phyloP scores from a whole-genome alignment of 2,888 invertebrate species.

The Synanthedon tipuliformis region DNA sequence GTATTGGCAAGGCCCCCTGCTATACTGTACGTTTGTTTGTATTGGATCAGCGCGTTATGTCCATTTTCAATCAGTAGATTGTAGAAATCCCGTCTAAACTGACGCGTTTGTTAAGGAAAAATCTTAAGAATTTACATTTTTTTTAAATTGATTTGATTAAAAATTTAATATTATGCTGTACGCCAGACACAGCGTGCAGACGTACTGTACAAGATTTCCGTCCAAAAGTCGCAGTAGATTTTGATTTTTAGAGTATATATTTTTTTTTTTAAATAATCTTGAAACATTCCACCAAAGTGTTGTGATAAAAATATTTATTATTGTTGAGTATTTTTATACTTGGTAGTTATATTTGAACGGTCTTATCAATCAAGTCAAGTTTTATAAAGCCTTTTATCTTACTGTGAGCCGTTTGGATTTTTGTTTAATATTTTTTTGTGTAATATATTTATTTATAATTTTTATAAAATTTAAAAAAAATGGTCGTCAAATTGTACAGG shows the following conservation, averaged over 20 bases:
- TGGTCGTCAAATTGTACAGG: conserved; percentile 47
- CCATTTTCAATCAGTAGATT: conserved; percentile 27
- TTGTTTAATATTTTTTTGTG: conserved; percentile 15
- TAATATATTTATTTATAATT: conserved; percentile 13
- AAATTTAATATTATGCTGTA: conserved; percentile 48
- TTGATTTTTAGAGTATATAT: conserved; percentile 10
- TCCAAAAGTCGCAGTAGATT: conserved; percentile 27
- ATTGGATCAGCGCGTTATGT: conserved; percentile 17
- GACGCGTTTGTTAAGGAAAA: conserved; percentile 13
- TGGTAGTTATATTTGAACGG: no score
- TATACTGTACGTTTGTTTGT: conserved; percentile 25
- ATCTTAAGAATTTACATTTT: no score
- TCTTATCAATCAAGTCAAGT: no score
- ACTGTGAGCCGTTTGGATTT: conserved; percentile 4
- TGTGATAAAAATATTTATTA: conserved; percentile 25
- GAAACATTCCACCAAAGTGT: conserved; percentile 41
- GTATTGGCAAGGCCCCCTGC: conserved; percentile 33
- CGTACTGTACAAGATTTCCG: conserved; percentile 39
- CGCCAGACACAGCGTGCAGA: conserved; percentile 38
- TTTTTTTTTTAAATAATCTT: conserved; percentile 13
- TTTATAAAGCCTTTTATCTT: no score
- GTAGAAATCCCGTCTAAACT: conserved; percentile 14
- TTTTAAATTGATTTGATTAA: conserved; percentile 5
- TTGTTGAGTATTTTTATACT: conserved; percentile 15
- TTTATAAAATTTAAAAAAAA: conserved; percentile 13